Conservation (phyloP, 2,113 vertebrate genomes). For the Hyperopisus bebe region DNA sequence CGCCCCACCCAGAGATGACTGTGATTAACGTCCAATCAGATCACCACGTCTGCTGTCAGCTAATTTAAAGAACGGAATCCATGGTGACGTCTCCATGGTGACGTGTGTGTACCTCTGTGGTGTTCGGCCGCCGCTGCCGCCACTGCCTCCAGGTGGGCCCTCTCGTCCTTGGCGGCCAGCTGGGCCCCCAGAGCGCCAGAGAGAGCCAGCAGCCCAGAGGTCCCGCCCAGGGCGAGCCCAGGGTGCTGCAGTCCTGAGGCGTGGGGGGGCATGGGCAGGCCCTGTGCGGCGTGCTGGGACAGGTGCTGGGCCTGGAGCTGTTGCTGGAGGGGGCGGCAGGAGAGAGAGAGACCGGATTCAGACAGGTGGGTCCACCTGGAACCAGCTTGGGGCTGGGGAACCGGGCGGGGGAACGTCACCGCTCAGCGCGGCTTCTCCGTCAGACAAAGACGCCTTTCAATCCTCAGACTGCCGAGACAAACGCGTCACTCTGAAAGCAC, state of each 20-base stretch:
- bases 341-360: neutral
- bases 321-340: constrained; percentile 56
- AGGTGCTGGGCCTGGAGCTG: constrained; percentile 88
- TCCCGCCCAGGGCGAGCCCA: constrained; percentile 63
- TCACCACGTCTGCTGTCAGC: neutral
- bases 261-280: constrained; percentile 69
- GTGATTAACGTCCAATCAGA: neutral
- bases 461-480: neutral
- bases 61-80: neutral
- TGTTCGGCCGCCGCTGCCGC: constrained; percentile 58
- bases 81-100: neutral
- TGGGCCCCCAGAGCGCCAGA: constrained; percentile 75
- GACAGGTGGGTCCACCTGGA: neutral
- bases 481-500: neutral
- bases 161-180: constrained; percentile 76
- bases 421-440: neutral
- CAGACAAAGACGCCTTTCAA: neutral
- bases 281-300: constrained; percentile 72
- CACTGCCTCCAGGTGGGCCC: constrained; percentile 60
- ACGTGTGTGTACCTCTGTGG: constrained; percentile 63
- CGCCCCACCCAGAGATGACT: neutral
- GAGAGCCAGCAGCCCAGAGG: constrained; percentile 72
- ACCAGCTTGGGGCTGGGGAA: neutral
- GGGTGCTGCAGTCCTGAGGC: constrained; percentile 68
- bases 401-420: neutral